Evolutionary conservation across 2,797 vertebrate species (phyloP).

Genomic region (Parotocinclus haroldoi): DNA sequence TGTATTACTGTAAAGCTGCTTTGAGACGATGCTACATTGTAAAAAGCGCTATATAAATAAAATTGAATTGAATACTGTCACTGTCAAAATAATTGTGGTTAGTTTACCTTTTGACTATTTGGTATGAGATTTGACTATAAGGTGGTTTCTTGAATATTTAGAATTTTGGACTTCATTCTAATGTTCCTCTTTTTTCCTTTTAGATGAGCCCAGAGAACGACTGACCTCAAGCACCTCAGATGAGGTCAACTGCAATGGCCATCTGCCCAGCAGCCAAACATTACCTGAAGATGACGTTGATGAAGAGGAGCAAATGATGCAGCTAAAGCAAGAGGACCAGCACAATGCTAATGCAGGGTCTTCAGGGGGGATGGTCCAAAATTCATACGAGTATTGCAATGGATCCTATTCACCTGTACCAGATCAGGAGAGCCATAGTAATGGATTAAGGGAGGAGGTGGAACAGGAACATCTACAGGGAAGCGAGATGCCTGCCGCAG

Average conservation of each 20-base stretch:
- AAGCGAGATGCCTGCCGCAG: slow-evolving; percentile 3
- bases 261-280: slow-evolving; percentile 56
- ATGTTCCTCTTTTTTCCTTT: background rate
- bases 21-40: too few relatives aligned
- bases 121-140: too few relatives aligned
- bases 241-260: slow-evolving; percentile 87
- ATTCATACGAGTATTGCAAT: slow-evolving; percentile 58
- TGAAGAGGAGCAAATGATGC: slow-evolving; percentile 46
- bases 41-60: too few relatives aligned
- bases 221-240: slow-evolving; percentile 62
- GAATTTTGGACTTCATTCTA: too few relatives aligned
- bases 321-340: slow-evolving; percentile 65
- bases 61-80: too few relatives aligned
- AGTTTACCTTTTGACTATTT: too few relatives aligned
- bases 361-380: slow-evolving; percentile 27
- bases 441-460: slow-evolving; percentile 52
- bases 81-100: too few relatives aligned
- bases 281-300: slow-evolving; percentile 67
- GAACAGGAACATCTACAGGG: slow-evolving; percentile 43
- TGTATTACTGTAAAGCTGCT: too few relatives aligned
- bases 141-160: too few relatives aligned
- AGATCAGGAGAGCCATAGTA: slow-evolving; percentile 48
- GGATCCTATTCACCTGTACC: slow-evolving; percentile 56
- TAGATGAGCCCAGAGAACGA: slow-evolving; percentile 52
- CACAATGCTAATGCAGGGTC: slow-evolving; percentile 65